Percentiles rank a stretch among this genome's conserved stretches.
Evolutionary conservation across 2,797 vertebrate genomes (phyloP).

Genomic region (Botia kubotai): DNA sequence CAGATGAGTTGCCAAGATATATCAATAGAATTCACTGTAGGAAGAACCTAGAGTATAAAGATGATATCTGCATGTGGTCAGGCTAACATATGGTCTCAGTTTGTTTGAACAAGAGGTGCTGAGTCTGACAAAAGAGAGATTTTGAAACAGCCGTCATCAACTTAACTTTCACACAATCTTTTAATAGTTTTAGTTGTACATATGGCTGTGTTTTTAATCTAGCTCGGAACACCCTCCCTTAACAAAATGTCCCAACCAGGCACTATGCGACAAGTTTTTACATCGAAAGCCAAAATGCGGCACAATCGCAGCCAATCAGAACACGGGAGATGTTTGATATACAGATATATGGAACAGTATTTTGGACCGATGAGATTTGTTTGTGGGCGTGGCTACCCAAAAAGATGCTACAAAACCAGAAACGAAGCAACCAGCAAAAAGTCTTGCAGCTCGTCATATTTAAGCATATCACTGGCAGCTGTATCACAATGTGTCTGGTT

Average conservation of each 20-base stretch:
- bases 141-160: neutral
- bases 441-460: neutral
- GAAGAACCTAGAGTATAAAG: conserved; percentile 11
- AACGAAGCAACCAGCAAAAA: neutral
- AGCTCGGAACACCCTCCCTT: neutral
- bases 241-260: neutral
- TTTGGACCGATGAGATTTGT: neutral
- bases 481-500: neutral
- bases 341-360: neutral
- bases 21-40: conserved; percentile 28
- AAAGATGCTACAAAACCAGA: neutral
- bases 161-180: neutral
- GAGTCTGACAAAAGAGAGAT: conserved; percentile 19
- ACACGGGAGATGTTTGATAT: neutral
- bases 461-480: neutral
- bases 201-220: neutral
- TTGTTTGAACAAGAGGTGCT: conserved; percentile 13
- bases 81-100: conserved; percentile 12
- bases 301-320: neutral
- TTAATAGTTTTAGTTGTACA: neutral
- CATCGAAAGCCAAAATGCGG: neutral
- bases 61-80: conserved; percentile 23
- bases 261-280: neutral
- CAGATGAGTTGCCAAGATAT: conserved; percentile 4
- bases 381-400: neutral